Percentiles rank a stretch among this genome's conserved stretches.
phyloP scores from a whole-genome alignment of 2,888 invertebrate species.

The Serripes groenlandicus region DNA sequence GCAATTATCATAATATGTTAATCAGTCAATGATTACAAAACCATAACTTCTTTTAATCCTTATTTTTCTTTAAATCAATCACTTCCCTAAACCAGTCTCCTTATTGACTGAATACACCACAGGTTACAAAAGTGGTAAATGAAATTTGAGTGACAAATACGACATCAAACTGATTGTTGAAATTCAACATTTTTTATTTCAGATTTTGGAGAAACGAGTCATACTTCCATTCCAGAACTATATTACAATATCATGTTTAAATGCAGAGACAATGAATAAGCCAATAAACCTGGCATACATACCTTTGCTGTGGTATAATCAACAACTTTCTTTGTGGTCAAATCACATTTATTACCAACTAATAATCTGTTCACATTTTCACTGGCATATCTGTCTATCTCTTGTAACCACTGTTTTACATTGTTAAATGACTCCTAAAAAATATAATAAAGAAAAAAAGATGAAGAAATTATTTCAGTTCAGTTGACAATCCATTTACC shows the following conservation, averaged over 20 bases:
- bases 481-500: too few species aligned
- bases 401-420: conserved; percentile 99
- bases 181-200: too few species aligned
- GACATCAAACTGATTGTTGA: too few species aligned
- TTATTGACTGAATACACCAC: too few species aligned
- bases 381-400: conserved; percentile 99
- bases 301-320: conserved; percentile 99
- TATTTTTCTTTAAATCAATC: too few species aligned
- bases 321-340: conserved; percentile 99
- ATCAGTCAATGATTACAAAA: too few species aligned
- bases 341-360: conserved; percentile 99
- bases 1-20: too few species aligned
- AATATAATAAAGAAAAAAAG: background rate
- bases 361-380: conserved; percentile 99
- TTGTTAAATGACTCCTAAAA: conserved; percentile 97
- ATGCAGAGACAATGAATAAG: background rate
- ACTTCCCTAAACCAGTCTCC: too few species aligned
- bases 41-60: too few species aligned
- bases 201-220: background rate
- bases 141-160: too few species aligned
- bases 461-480: too few species aligned
- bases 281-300: conserved; percentile 79
- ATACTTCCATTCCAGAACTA: background rate
- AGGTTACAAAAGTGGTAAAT: too few species aligned
- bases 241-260: background rate